Conservation (phyloP, 2,113 vertebrate genomes). For the Passerina amoena region DNA sequence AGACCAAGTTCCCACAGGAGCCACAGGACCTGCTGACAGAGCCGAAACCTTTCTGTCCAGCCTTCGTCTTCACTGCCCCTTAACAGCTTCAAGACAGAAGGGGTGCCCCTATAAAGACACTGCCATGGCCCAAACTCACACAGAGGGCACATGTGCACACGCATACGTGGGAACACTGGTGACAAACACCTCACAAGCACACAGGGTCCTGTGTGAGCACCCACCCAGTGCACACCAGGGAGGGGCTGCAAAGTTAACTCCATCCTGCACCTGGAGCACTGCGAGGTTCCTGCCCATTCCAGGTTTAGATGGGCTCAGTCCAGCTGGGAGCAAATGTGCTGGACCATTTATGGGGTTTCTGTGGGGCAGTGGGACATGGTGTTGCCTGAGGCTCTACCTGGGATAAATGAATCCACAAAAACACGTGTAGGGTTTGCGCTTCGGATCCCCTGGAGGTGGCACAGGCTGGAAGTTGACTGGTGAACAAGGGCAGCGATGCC, state of each 20-base stretch:
- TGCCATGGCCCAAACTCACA: neutral
- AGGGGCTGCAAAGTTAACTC: neutral
- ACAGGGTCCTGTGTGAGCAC: accelerated
- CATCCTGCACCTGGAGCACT: neutral
- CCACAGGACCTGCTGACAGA: neutral
- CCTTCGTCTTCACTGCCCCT: neutral
- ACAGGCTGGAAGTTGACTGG: neutral
- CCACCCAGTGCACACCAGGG: accelerated
- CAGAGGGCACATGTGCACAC: neutral
- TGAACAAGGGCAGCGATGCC: neutral
- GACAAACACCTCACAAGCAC: neutral
- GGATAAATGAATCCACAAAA: neutral
- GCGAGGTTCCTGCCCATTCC: accelerated
- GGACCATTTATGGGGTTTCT: neutral
- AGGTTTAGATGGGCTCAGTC: neutral
- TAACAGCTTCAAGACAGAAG: neutral
- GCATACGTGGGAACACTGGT: accelerated
- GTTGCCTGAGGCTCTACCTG: accelerated
- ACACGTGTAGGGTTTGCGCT: accelerated
- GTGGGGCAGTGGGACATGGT: accelerated
- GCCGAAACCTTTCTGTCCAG: neutral
- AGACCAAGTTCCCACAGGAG: neutral
- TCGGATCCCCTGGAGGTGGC: neutral
- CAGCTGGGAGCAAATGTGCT: neutral
- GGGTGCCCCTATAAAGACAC: accelerated